Base-by-base conservation (phyloP, 2,888 invertebrate species). In the Sphaerophoria taeniata region DNA sequence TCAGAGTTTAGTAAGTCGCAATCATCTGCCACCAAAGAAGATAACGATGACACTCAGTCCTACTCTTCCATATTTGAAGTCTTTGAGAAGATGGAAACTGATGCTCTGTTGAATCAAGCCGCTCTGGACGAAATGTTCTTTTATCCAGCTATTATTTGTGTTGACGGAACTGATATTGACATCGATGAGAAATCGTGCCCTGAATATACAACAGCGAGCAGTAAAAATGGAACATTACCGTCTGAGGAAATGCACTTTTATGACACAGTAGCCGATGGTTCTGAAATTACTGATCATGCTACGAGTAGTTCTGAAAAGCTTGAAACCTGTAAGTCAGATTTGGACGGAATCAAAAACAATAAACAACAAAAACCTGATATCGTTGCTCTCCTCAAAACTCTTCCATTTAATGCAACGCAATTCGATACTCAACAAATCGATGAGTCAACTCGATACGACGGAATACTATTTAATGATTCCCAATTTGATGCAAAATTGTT, bases 371-470 rank as follows among this genome's bases (percentile, higher is more conserved):
- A 11, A 39, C 14, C 4, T 9, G 31, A 6, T 49, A 3, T 34
- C 2, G 14, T 2, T 31, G 31, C n/a, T 6, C 14, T 11, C 6
- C 33, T 33, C 1, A 63, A 33, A 47, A 9, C 11, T 16, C 6
- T 49, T 6, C 65, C 49, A 65, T 65, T 49, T 12, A 65, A 65
- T 65, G 34, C 65, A 34, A 36, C 65, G 5, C 65, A 65, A 65
- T 65, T 65, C 49, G 16, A 65, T 2, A 36, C 65, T 9, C 34
- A 6, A 65, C 65, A 65, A 65, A 65, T 65, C 31, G 16, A 49
- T 49, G 16, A 31, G 0, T 7, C 3, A 6, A 4, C 33, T 24
- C 24, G 24, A 34, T 65, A 34, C 7, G 16, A 34, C 11, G 65
- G 34, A 34, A 36, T 63, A 12, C 11, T 65, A 34, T 65, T 49